Percentiles rank a stretch among this genome's conserved stretches.
These are phyloP conservation scores for Brachypterus glaber DNA, from an alignment of 2,888 invertebrate species.

Conservation along the genomic window DNA sequence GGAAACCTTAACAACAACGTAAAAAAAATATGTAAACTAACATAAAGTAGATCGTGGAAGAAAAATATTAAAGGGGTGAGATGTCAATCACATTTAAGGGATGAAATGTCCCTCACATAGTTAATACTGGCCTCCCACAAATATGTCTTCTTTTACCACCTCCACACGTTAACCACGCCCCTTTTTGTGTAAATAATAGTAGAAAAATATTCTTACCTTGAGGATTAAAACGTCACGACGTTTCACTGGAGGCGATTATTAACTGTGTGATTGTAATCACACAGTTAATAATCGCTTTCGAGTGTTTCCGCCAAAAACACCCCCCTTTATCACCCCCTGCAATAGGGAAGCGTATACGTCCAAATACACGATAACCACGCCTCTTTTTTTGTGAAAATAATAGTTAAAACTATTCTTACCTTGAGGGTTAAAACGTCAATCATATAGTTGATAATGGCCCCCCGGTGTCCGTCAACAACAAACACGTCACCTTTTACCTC, in stretches of 20 bases:
- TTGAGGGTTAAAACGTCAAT: slow-evolving; percentile 55
- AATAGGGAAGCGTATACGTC: slow-evolving; percentile 55
- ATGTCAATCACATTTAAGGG: no score
- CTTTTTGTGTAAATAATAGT: neutral
- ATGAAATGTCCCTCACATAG: slow-evolving; percentile 56
- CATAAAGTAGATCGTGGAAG: no score
- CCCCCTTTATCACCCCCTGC: slow-evolving; percentile 53
- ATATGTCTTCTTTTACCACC: slow-evolving; percentile 49
- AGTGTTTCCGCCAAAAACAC: no score
- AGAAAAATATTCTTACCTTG: slow-evolving; percentile 42
- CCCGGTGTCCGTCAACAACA: slow-evolving; percentile 50
- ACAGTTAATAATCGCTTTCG: slow-evolving; percentile 56
- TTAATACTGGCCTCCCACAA: slow-evolving; percentile 58
- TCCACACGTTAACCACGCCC: slow-evolving; percentile 50
- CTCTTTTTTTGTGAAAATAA: slow-evolving; percentile 53
- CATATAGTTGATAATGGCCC: slow-evolving; percentile 57
- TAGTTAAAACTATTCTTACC: no score
- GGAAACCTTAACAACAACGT: no score
- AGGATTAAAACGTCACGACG: slow-evolving; percentile 55
- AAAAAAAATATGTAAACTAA: no score
- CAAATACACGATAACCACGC: slow-evolving; percentile 58
- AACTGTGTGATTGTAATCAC: no score
- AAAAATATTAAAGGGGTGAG: no score
- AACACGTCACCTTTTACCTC: slow-evolving; percentile 52
- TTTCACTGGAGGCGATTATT: no score